Percentiles rank a stretch among this genome's conserved stretches.
Evolutionary conservation across 1,140 invertebrate genomes (phyloP).

Genomic region (Danaus melanippus): DNA sequence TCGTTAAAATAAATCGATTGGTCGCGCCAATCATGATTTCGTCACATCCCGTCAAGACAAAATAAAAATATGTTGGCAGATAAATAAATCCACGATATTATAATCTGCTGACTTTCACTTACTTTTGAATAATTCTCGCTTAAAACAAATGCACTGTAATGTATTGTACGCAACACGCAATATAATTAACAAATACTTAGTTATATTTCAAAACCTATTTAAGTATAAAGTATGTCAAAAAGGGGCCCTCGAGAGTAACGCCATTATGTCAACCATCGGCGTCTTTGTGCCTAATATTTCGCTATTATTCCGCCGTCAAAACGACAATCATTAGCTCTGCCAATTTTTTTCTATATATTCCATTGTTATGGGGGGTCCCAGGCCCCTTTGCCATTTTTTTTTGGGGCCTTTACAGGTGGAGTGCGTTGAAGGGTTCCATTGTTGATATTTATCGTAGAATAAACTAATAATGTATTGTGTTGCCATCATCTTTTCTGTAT

Average conservation of each 20-base stretch:
- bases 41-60: too few relatives aligned
- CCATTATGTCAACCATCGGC: conserved; percentile 21
- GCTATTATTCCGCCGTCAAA: conserved; percentile 20
- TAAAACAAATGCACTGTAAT: too few relatives aligned
- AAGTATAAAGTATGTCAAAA: conserved; percentile 1
- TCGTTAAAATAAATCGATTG: too few relatives aligned
- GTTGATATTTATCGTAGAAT: conserved; percentile 18
- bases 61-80: too few relatives aligned
- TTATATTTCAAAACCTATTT: background rate
- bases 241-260: conserved; percentile 15
- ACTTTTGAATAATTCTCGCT: too few relatives aligned
- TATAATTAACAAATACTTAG: too few relatives aligned
- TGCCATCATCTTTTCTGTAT: background rate
- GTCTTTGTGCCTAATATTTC: conserved; percentile 10
- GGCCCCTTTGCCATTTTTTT: conserved; percentile 41
- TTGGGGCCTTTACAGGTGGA: conserved; percentile 29
- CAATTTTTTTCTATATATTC: conserved; percentile 43
- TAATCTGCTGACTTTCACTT: too few relatives aligned
- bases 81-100: too few relatives aligned
- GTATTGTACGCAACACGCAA: too few relatives aligned
- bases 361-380: conserved; percentile 47
- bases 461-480: conserved; percentile 17
- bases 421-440: conserved; percentile 29
- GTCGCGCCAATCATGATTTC: too few relatives aligned
- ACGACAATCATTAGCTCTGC: conserved; percentile 40